Percentiles rank a stretch among this genome's conserved stretches.
These are phyloP conservation scores for Dromiciops gliroides DNA, from an alignment of 2,113 vertebrate species.

Conservation along the genomic window DNA sequence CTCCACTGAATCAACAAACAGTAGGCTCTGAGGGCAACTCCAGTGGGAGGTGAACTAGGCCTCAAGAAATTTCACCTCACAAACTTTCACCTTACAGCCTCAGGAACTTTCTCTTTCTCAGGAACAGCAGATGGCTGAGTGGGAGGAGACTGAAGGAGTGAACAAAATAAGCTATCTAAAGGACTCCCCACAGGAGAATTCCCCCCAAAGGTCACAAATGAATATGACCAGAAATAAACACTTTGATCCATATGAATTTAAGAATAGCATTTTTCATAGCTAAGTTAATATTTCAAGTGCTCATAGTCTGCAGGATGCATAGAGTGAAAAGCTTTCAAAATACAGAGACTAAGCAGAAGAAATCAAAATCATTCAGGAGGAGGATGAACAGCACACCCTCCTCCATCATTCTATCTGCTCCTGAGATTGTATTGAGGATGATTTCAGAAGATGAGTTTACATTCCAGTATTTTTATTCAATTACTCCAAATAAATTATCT, in stretches of 20 bases:
- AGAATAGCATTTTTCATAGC: background rate
- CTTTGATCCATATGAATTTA: background rate
- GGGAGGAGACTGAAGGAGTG: background rate
- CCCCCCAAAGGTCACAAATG: background rate
- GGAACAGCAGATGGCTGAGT: background rate
- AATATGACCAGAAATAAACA: background rate
- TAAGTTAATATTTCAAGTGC: background rate
- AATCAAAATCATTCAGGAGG: background rate
- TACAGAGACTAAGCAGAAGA: background rate
- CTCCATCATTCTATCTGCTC: background rate
- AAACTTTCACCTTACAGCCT: background rate
- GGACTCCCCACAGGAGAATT: too few species aligned
- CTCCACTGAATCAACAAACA: too few species aligned
- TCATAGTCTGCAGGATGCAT: too few species aligned
- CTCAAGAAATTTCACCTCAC: background rate
- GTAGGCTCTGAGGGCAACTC: too few species aligned
- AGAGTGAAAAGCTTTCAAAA: background rate
- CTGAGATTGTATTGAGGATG: background rate
- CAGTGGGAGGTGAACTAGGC: too few species aligned
- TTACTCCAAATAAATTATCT: background rate
- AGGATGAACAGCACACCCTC: background rate
- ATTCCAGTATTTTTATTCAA: background rate
- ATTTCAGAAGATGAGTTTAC: background rate
- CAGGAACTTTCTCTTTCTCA: too few species aligned
- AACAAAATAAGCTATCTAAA: background rate